A percentile compares a stretch with the other conserved stretches of the same genome.
phyloP scores from a whole-genome alignment of 2,888 invertebrate genomes.

The Leptinotarsa rubiginosa region DNA sequence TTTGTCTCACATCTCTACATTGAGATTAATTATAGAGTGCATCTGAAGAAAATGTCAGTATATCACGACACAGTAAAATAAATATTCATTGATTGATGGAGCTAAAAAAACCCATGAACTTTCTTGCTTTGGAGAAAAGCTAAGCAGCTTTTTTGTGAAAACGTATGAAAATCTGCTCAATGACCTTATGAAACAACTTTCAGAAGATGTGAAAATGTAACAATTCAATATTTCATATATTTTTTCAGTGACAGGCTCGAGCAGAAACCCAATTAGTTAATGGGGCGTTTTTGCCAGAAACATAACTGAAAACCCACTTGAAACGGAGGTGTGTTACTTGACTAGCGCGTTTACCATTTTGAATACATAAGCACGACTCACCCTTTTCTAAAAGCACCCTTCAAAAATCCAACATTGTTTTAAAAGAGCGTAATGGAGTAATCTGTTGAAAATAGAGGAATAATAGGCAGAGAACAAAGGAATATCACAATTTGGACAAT shows the following conservation, averaged over 20 bases:
- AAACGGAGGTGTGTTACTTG: slow-evolving; percentile 12
- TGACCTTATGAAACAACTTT: too few relatives aligned
- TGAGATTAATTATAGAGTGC: too few relatives aligned
- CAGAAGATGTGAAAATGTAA: too few relatives aligned
- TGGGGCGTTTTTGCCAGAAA: not conserved
- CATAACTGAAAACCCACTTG: not conserved
- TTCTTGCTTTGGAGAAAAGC: too few relatives aligned
- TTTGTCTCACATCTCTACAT: too few relatives aligned
- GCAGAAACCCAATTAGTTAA: not conserved
- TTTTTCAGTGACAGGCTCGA: not conserved
- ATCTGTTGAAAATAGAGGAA: slow-evolving; percentile 57
- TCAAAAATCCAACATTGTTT: slow-evolving; percentile 51
- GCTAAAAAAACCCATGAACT: too few relatives aligned
- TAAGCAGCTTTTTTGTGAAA: too few relatives aligned
- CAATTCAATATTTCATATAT: not conserved
- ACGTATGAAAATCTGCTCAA: too few relatives aligned
- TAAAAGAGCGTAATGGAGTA: slow-evolving; percentile 54
- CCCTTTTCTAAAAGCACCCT: slow-evolving; percentile 33
- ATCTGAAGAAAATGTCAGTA: too few relatives aligned
- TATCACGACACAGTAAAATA: too few relatives aligned
- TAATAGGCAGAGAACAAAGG: slow-evolving; percentile 59
- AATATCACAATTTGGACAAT: slow-evolving; percentile 58
- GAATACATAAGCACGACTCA: slow-evolving; percentile 33
- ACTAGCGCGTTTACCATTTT: slow-evolving; percentile 21
- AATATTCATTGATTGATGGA: too few relatives aligned